Evolutionary conservation across 2,888 invertebrate species (phyloP), one percentile per base, ranked within the genome.

Genomic region (Drosophila flavopinicola): DNA sequence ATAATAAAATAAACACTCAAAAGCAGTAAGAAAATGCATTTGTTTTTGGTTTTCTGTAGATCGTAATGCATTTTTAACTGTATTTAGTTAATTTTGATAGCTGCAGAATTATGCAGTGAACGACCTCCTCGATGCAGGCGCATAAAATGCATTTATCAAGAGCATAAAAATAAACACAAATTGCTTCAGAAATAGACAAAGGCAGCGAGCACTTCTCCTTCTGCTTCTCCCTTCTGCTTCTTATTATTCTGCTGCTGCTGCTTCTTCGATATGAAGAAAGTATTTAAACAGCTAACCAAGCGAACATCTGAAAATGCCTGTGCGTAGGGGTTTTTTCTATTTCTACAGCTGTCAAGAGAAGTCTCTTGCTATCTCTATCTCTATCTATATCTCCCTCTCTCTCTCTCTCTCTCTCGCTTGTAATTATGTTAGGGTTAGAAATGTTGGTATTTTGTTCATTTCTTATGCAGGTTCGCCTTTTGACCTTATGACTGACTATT

Each of bases 131-230:
- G 27, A 56, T 30, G 41, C 41, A 61, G 42, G 24, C 15, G 37
- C 60, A 47, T 54, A 56, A 85, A 85, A 87, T 85, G 73, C 86
- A 84, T 84, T 87, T 84, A 87, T 84, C 86, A 87, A 86, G 84
- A 77, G 75, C 73, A 86, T 75, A 87, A 86, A 85, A 87, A 85
- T 86, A 87, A 87, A 87, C 87, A 85, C 87, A 79, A 85, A 85
- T 87, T 79, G 65, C 73, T 70, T 67, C 53, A 47, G 49, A 85
- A 85, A 85, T 83, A 85, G 80, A 83, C 77, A 85, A 80, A 70
- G 47, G 48, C 49, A 41, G 29, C 48, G 45, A 20, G 7, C 5
- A 15, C 6, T 6, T 10, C 33, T 23, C 1, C 39, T 24, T 20
- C 11, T 39, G 27, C 25, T 52, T 35, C 59, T 23, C n/a, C n/a